phyloP scores from a whole-genome alignment of 1,140 invertebrate genomes.

The Adoxophyes honmai region DNA sequence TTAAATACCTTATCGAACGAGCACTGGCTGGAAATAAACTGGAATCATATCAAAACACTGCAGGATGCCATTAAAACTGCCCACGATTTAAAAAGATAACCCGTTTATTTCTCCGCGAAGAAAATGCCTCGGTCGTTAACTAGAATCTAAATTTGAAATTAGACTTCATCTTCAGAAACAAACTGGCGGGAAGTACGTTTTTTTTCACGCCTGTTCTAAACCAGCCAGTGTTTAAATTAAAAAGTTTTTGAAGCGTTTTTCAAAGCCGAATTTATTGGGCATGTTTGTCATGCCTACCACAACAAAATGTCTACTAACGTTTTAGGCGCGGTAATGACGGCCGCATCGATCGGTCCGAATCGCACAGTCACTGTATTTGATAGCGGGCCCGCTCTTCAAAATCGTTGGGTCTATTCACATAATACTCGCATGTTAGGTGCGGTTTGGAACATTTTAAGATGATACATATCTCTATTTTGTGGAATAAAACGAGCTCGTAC shows the following conservation, averaged over 20 bases:
- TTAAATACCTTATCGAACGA: conserved; percentile 8
- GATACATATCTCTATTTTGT: conserved; percentile 7
- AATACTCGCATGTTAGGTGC: neutral
- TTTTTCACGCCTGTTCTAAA: neutral
- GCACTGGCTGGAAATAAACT: neutral
- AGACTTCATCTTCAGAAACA: too few species aligned
- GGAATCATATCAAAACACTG: conserved; percentile 5
- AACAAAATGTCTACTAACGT: conserved; percentile 18
- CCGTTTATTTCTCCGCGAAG: too few species aligned
- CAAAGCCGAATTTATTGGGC: conserved; percentile 2
- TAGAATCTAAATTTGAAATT: too few species aligned
- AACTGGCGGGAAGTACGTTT: neutral
- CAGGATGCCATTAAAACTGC: neutral
- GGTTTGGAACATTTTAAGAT: conserved; percentile 11
- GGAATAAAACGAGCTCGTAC: neutral
- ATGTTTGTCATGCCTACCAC: conserved; percentile 14
- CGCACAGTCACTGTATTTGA: conserved; percentile 33
- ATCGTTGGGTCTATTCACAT: conserved; percentile 13
- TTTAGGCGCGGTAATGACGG: conserved; percentile 27
- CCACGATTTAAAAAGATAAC: too few species aligned
- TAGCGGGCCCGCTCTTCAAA: conserved; percentile 23
- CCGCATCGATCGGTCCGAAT: conserved; percentile 23
- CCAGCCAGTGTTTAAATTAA: neutral
- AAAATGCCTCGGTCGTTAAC: too few species aligned
- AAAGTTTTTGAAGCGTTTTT: neutral